A percentile compares a stretch with the other conserved stretches of the same genome.
Evolutionary conservation across 2,888 invertebrate genomes (phyloP).

Genomic region (Drosophila paracracens): DNA sequence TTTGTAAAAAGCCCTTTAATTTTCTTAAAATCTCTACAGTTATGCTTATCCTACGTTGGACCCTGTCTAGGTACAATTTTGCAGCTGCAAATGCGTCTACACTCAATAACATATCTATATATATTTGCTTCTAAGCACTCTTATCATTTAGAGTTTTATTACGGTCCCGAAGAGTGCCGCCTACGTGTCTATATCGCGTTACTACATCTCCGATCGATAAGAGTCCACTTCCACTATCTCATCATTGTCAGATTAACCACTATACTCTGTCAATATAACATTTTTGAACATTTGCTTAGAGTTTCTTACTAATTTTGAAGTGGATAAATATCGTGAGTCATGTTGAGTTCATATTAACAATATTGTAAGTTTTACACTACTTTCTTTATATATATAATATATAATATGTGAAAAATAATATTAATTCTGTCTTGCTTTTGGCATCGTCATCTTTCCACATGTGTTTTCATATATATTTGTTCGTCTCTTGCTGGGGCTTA

Average conservation of each 20-base stretch:
- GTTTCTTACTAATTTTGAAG: neutral
- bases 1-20: neutral
- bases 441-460: constrained; percentile 45
- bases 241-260: neutral
- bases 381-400: constrained; percentile 15
- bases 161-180: neutral
- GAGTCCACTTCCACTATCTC: neutral
- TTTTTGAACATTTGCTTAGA: neutral
- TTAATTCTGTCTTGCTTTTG: constrained; percentile 27
- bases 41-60: neutral
- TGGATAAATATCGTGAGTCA: constrained; percentile 15
- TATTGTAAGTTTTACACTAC: neutral
- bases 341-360: constrained; percentile 14
- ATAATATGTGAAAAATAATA: constrained; percentile 17
- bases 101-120: neutral
- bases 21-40: neutral
- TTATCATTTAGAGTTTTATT: neutral
- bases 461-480: constrained; percentile 33
- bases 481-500: constrained; percentile 28
- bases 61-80: neutral
- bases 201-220: neutral
- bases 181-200: neutral
- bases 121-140: neutral
- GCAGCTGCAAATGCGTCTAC: neutral
- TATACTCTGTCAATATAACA: too few species aligned